These are phyloP conservation scores for Craniophora ligustri DNA, from an alignment of 2,888 invertebrate genomes.

Conservation along the genomic window DNA sequence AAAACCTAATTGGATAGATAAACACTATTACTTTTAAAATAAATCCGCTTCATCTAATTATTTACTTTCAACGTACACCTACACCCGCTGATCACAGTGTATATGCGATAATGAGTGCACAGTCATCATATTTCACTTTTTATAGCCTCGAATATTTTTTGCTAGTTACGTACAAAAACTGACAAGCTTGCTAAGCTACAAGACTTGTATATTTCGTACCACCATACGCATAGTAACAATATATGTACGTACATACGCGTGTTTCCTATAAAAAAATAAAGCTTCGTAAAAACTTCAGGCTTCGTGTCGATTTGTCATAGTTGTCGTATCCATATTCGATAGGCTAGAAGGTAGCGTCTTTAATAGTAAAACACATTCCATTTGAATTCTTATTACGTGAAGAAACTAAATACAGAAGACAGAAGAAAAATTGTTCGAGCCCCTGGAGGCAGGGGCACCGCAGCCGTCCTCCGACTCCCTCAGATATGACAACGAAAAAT, in stretches of 20 bases:
- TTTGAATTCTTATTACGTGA: background rate
- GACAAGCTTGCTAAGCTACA: background rate
- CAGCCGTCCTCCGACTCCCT: too few relatives aligned
- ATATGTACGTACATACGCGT: too few relatives aligned
- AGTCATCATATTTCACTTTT: conserved; percentile 22
- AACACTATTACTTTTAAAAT: background rate
- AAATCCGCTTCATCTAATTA: background rate
- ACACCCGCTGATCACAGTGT: background rate
- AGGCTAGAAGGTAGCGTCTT: background rate
- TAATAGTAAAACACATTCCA: background rate
- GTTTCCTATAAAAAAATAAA: background rate
- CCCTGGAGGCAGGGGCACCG: too few relatives aligned
- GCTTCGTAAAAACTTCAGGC: background rate
- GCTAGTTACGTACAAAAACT: background rate
- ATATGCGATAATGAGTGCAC: background rate
- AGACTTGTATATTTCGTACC: background rate
- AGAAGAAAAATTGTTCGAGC: too few relatives aligned
- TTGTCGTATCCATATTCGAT: background rate
- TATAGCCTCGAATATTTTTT: conserved; percentile 23
- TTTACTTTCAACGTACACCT: conserved; percentile 3
- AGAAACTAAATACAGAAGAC: too few relatives aligned
- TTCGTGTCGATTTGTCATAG: background rate
- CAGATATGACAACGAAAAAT: too few relatives aligned
- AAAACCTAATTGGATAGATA: background rate
- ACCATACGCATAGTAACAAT: background rate